Percentiles rank a stretch among this genome's conserved stretches.
phyloP scores from a whole-genome alignment of 2,888 invertebrate genomes.

The Ormyrus thymus region DNA sequence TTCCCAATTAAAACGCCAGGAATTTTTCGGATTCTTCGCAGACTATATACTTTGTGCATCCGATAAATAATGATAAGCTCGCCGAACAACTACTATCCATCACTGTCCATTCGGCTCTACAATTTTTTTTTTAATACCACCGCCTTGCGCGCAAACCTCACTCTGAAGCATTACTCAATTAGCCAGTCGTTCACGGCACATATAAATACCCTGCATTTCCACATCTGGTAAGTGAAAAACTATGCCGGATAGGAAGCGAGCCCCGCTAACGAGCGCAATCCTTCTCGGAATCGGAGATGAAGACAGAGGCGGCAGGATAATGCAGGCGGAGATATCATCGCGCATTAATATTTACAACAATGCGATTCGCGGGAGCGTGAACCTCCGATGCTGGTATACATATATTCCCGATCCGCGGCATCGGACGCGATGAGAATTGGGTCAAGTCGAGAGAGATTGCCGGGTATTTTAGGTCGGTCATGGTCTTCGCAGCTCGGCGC shows the following conservation, averaged over 20 bases:
- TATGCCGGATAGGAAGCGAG: slow-evolving; percentile 9
- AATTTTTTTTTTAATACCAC: neutral
- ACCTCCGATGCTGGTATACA: neutral
- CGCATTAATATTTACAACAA: slow-evolving; percentile 30
- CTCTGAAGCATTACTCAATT: too few relatives aligned
- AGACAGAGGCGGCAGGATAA: neutral
- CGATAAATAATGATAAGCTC: too few relatives aligned
- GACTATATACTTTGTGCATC: too few relatives aligned
- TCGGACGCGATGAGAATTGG: slow-evolving; percentile 23
- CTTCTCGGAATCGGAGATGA: slow-evolving; percentile 17
- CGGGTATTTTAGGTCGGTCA: slow-evolving; percentile 37
- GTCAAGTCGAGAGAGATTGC: slow-evolving; percentile 11
- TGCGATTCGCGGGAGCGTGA: slow-evolving; percentile 19
- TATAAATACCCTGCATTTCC: neutral
- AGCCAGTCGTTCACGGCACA: neutral
- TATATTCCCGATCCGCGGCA: slow-evolving; percentile 8
- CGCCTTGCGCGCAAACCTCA: too few relatives aligned
- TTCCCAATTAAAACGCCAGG: too few relatives aligned
- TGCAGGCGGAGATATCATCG: slow-evolving; percentile 5
- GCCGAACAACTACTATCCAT: neutral
- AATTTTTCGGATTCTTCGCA: too few relatives aligned
- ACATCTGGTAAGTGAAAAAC: neutral
- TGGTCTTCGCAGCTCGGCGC: slow-evolving; percentile 1
- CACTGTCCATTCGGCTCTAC: neutral
- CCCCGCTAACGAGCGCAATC: neutral